Percentiles rank a stretch among this genome's conserved stretches.
phyloP scores from a whole-genome alignment of 2,797 vertebrate genomes.

The Trachops cirrhosus region DNA sequence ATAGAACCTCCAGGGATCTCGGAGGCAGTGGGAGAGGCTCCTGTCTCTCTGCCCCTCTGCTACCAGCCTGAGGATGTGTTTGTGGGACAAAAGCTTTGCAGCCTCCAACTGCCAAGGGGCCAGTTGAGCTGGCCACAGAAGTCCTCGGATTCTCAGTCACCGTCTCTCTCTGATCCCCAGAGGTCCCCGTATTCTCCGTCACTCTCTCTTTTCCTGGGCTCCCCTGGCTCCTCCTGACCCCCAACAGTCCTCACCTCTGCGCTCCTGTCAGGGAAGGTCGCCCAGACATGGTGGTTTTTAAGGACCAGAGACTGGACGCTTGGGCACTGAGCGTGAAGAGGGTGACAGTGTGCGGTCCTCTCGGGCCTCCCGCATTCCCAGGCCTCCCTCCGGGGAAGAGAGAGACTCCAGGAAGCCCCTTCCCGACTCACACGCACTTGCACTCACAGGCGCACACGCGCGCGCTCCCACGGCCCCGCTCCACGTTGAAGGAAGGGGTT shows the following conservation, averaged over 20 bases:
- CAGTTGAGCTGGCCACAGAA: not conserved
- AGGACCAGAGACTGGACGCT: not conserved
- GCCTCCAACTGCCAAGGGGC: not conserved
- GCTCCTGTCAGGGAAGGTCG: not conserved
- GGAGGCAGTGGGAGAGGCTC: too few species aligned
- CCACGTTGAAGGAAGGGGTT: not conserved
- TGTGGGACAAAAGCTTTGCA: not conserved
- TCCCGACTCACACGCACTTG: not conserved
- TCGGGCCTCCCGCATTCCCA: accelerated
- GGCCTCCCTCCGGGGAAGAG: not conserved
- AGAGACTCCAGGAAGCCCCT: not conserved
- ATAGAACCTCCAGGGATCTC: not conserved
- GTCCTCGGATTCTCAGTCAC: not conserved
- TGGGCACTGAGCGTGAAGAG: accelerated
- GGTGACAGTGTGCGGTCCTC: not conserved
- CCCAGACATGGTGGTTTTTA: not conserved
- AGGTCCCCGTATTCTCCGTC: not conserved
- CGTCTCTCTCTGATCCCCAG: not conserved
- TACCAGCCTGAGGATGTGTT: not conserved
- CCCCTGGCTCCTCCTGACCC: too few species aligned
- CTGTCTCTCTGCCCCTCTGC: not conserved
- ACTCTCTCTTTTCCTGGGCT: not conserved
- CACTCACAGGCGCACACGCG: not conserved
- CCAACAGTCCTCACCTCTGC: too few species aligned
- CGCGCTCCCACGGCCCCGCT: not conserved